Evolutionary conservation across 2,113 vertebrate species (phyloP).

Genomic region (Felis chaus): DNA sequence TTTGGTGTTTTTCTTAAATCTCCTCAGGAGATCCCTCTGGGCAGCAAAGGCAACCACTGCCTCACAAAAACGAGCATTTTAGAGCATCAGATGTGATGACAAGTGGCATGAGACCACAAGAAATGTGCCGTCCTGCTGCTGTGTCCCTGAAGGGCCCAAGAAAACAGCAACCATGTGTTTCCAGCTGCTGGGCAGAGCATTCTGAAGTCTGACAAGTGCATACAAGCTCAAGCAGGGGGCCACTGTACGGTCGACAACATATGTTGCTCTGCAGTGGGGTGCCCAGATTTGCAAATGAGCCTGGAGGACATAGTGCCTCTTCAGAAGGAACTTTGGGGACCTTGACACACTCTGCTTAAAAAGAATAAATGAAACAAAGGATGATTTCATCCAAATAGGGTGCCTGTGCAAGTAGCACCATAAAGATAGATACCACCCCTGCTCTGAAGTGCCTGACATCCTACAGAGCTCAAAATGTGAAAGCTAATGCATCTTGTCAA

Average conservation of each 20-base stretch:
- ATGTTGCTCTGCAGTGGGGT: fast-evolving
- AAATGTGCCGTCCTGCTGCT: neutral
- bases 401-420: conserved; percentile 54
- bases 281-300: neutral
- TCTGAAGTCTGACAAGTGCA: neutral
- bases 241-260: neutral
- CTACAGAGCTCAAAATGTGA: conserved; percentile 70
- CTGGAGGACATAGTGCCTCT: conserved; percentile 7
- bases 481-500: conserved; percentile 56
- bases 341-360: conserved; percentile 49
- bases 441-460: conserved; percentile 65
- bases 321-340: neutral
- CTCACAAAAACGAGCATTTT: neutral
- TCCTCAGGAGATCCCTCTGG: neutral
- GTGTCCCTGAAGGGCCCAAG: neutral
- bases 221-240: neutral
- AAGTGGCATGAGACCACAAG: neutral
- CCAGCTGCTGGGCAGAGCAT: neutral
- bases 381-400: conserved; percentile 63
- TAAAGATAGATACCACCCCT: conserved; percentile 76
- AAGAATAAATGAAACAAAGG: conserved; percentile 57
- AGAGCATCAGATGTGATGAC: neutral
- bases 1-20: neutral
- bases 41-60: neutral
- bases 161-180: neutral